phyloP scores from a whole-genome alignment of 2,113 vertebrate genomes.

The Hystrix cristata region DNA sequence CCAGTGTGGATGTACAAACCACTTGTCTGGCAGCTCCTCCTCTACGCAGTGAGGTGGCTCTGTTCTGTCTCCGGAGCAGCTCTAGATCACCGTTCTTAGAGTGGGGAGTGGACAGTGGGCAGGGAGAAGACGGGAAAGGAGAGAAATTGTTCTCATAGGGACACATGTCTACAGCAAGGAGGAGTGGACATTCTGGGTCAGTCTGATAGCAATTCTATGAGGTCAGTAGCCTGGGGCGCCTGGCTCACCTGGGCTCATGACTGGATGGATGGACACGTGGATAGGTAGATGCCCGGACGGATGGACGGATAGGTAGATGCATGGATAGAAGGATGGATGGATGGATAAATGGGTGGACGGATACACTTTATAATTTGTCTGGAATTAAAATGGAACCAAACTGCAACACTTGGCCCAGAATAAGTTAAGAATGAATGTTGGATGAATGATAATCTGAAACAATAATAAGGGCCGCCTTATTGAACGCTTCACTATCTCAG shows the following conservation, averaged over 20 bases:
- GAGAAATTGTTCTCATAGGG: background rate
- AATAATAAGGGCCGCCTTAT: background rate
- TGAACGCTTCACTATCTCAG: background rate
- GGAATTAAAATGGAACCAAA: conserved; percentile 8
- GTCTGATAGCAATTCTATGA: background rate
- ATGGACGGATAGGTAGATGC: background rate
- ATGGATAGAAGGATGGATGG: background rate
- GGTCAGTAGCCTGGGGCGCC: background rate
- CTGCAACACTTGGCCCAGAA: background rate
- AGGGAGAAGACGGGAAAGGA: background rate
- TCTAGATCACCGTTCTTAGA: conserved; percentile 10
- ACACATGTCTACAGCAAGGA: background rate
- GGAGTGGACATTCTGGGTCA: background rate
- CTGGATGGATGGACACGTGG: background rate
- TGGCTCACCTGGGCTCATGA: background rate
- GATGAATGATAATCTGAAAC: background rate
- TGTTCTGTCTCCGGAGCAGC: background rate
- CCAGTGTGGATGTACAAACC: conserved; percentile 46
- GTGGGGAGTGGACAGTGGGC: background rate
- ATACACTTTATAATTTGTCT: background rate
- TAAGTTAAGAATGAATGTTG: conserved; percentile 10
- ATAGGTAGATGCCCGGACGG: background rate
- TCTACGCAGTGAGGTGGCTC: background rate
- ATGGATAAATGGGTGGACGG: background rate
- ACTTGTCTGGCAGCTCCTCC: background rate